Base-by-base conservation (phyloP, 2,888 invertebrate genomes). In the Himalopsyche kuldschensis region DNA sequence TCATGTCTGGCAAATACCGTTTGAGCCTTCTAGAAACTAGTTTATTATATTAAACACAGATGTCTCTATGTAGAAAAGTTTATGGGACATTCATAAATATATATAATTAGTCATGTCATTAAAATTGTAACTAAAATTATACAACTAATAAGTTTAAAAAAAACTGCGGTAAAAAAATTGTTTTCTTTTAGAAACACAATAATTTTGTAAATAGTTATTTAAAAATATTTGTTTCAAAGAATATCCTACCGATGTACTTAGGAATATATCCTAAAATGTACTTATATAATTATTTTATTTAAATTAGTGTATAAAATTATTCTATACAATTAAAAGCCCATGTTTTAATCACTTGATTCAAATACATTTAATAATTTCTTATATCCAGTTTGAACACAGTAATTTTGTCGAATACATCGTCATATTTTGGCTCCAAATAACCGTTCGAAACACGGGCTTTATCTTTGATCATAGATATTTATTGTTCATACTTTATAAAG, bases 11-110 rank as follows among this genome's bases (percentile, higher is more conserved):
- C 84, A 84, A 41, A 84, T 84, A 84, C 86, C 86, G 81, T 78
- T n/a, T 83, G 86, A 84, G 86, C 86, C 86, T 86, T 86, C 31
- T 86, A 86, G 82, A 82, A 27, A 69, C 69, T 77, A 83, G 76
- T 47, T 80, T 77, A 48, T 32, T 83, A 17, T 76, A 41, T 35
- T 77, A 35, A 63, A 75, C 20, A 69, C 63, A 30, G 15, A 75
- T 79, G 79, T 82, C 79, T 76, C 32, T 35, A 35, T 82, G 82
- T 82, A 79, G 31, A 82, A 78, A 79, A 79, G 27, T 11, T 81
- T 79, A 82, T 31, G 48, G 79, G 79, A 75, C 46, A 75, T n/a
- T n/a, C n/a, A n/a, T n/a, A n/a, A n/a, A n/a, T 46, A 27, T 0
- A 30, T 69, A 15, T 69, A 55, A n/a, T n/a, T 20, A 55, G 20